These are phyloP conservation scores for Geophilus truncorum DNA, from an alignment of 2,888 invertebrate species.

Conservation along the genomic window DNA sequence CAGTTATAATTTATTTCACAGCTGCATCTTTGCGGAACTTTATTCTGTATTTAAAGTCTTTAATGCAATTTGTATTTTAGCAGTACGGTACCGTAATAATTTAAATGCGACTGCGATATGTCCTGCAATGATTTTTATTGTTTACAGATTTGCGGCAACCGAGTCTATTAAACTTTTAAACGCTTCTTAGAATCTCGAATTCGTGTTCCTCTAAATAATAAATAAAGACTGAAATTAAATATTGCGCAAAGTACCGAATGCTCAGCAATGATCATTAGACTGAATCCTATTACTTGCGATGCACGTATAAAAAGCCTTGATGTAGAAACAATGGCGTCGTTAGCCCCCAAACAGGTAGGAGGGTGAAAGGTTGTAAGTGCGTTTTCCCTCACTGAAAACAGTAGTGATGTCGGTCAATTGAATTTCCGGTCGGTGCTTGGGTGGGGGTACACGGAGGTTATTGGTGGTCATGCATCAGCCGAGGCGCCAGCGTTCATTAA, in stretches of 20 bases:
- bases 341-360: not conserved
- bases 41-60: too few relatives aligned
- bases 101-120: too few relatives aligned
- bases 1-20: too few relatives aligned
- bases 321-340: not conserved
- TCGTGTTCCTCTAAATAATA: not conserved
- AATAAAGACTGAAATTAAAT: not conserved
- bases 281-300: not conserved
- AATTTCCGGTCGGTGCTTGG: not conserved
- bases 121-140: not conserved
- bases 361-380: not conserved
- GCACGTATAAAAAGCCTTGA: not conserved
- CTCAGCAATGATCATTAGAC: not conserved
- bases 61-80: too few relatives aligned
- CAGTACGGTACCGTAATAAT: too few relatives aligned
- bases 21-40: too few relatives aligned
- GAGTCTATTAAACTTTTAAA: not conserved
- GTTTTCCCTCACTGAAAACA: not conserved
- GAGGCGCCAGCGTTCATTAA: conserved; percentile 20
- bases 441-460: conserved; percentile 5
- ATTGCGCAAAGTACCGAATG: not conserved
- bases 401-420: conserved; percentile 9
- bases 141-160: not conserved
- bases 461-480: not conserved
- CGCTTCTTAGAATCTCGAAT: not conserved